These are phyloP conservation scores for Eptatretus burgeri DNA, from an alignment of 2,113 vertebrate genomes.

Conservation along the genomic window DNA sequence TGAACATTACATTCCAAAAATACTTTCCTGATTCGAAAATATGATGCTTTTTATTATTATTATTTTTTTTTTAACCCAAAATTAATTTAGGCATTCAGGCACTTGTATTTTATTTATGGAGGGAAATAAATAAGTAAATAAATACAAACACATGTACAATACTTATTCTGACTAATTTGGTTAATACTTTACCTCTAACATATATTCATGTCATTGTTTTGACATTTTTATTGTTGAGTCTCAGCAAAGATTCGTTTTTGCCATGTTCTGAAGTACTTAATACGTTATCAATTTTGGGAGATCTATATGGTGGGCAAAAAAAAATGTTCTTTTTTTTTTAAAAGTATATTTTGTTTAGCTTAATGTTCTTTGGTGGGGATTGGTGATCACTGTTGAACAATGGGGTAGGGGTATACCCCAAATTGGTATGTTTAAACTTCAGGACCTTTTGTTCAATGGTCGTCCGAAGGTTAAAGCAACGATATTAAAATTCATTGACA, in stretches of 20 bases:
- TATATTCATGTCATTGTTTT: no score
- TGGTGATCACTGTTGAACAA: no score
- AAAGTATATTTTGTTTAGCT: neutral
- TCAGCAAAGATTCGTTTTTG: no score
- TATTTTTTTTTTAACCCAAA: neutral
- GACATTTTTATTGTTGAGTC: no score
- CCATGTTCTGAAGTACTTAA: no score
- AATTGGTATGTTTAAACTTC: no score
- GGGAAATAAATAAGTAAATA: neutral
- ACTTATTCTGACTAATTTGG: neutral
- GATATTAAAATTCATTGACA: no score
- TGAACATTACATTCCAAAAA: neutral
- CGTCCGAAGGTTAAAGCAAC: no score
- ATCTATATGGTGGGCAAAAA: neutral
- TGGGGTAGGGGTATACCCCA: no score
- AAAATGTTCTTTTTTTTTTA: neutral
- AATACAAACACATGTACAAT: neutral
- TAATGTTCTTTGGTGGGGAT: neutral
- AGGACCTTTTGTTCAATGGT: no score
- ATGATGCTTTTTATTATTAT: neutral
- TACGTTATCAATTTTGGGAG: neutral
- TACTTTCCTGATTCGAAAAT: neutral
- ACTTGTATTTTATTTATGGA: neutral
- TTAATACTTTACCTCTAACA: no score
- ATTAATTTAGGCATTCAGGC: neutral